phyloP scores from a whole-genome alignment of 1,140 invertebrate species.

The Aphidius ervi region DNA sequence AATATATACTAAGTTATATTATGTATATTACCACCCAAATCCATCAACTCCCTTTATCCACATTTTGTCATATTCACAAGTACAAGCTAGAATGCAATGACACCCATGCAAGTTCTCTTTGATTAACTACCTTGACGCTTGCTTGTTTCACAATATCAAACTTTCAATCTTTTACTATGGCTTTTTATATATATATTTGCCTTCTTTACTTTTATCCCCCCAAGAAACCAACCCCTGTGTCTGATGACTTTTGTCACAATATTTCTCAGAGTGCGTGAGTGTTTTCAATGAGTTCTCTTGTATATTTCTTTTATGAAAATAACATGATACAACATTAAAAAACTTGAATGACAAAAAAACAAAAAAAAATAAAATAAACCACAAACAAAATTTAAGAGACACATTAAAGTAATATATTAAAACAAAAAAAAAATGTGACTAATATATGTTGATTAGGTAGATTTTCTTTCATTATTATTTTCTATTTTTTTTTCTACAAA shows the following conservation, averaged over 20 bases:
- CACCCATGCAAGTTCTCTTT: constrained; percentile 35
- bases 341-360: neutral
- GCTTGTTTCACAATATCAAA: constrained; percentile 18
- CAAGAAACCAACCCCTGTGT: neutral
- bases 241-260: constrained; percentile 20
- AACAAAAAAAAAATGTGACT: too few relatives aligned
- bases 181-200: neutral
- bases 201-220: neutral
- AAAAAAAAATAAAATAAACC: neutral
- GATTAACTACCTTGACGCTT: constrained; percentile 32
- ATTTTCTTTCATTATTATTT: too few relatives aligned
- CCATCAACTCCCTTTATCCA: neutral
- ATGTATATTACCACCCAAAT: neutral
- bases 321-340: neutral
- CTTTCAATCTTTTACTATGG: neutral
- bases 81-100: constrained; percentile 31
- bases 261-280: constrained; percentile 11
- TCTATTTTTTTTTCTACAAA: too few relatives aligned
- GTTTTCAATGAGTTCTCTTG: constrained; percentile 13
- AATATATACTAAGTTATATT: constrained; percentile 27
- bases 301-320: neutral
- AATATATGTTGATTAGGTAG: too few relatives aligned
- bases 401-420: too few relatives aligned
- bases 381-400: too few relatives aligned
- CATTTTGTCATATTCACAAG: constrained; percentile 21